Conservation (phyloP, 1,140 invertebrate species). For the Drosophila triauraria region DNA sequence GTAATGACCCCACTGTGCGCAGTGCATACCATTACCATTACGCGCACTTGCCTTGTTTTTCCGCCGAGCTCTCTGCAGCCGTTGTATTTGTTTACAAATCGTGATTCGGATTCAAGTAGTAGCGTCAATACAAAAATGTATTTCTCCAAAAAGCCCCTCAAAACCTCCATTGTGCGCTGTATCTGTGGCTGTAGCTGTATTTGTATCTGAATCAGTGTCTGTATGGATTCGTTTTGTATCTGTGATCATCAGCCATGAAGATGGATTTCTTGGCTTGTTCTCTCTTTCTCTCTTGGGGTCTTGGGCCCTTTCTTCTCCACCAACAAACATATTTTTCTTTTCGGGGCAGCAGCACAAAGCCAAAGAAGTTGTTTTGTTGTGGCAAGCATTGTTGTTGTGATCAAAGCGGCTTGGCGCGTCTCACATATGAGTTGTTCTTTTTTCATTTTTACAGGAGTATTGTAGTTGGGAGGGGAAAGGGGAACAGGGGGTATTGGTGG, state of each 20-base stretch:
- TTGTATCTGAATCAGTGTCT: neutral
- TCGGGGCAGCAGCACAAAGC: constrained; percentile 60
- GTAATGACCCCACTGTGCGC: constrained; percentile 37
- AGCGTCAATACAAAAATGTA: constrained; percentile 61
- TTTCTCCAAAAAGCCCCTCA: constrained; percentile 42
- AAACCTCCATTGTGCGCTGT: constrained; percentile 34
- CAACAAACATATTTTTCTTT: constrained; percentile 44
- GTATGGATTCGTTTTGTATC: constrained; percentile 30
- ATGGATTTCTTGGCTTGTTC: constrained; percentile 72
- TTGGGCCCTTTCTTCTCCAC: constrained; percentile 39
- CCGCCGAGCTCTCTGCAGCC: constrained; percentile 17
- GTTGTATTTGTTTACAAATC: constrained; percentile 82
- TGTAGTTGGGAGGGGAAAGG: neutral
- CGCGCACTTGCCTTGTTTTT: constrained; percentile 59
- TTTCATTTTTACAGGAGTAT: constrained; percentile 33
- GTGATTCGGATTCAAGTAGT: constrained; percentile 83
- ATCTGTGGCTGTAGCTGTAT: constrained; percentile 5
- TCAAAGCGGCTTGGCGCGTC: constrained; percentile 80
- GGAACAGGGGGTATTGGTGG: neutral
- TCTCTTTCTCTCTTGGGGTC: constrained; percentile 46
- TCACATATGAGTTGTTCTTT: constrained; percentile 74
- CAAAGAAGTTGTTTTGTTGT: constrained; percentile 83
- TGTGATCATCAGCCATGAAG: constrained; percentile 69
- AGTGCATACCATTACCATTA: constrained; percentile 70
- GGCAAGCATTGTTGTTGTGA: constrained; percentile 83